Base-by-base conservation (phyloP, 1,140 invertebrate species). In the Gonioctena quinquepunctata region DNA sequence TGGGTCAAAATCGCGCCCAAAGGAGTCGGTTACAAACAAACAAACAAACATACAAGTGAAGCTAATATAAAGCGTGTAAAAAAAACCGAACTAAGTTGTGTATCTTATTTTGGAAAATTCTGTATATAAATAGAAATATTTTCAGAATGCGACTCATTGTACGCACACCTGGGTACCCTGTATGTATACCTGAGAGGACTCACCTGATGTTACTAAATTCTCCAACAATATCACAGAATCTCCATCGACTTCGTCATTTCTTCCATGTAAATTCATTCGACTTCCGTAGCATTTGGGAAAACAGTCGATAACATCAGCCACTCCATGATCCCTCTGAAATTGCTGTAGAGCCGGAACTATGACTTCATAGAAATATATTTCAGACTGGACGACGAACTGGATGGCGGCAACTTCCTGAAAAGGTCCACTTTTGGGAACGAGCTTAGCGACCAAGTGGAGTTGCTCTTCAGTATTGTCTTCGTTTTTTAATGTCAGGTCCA, bases 341-440 rank as follows among this genome's bases (percentile, higher is more conserved):
- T 8, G 13, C 19, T 70, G 50, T 0, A 70, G 7, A 23, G 52
- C 23, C 3, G 68, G 68, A n/a, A 70, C 49, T 3, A 65, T 16
- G 28, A 50, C 26, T 13, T 18, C 59, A 11, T 70, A 66, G 26
- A 64, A 70, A 23, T 8, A 8, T 7, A 70, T 61, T 70, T 70
- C 63, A 23, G 85, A 86, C 22, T 73, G 76, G 42, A 86, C 84
- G 1, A 84, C 85, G 3, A 76, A 80, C 3, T 77, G 71, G 50
- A 77, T 82, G 42, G 86, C 81, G 56, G 84, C 86, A 0, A 84
- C 49, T 16, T 77, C 50, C 18, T 73, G 72, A 26, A 85, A 79
- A 2, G 79, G 75, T 5, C 83, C 78, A 0, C 77, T 83, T 3
- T 5, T n/a, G 11, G 65, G 50, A 8, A 67, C 23, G 22, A 25